Conservation (phyloP, 2,888 invertebrate species). For the Asteroscopus sphinx region DNA sequence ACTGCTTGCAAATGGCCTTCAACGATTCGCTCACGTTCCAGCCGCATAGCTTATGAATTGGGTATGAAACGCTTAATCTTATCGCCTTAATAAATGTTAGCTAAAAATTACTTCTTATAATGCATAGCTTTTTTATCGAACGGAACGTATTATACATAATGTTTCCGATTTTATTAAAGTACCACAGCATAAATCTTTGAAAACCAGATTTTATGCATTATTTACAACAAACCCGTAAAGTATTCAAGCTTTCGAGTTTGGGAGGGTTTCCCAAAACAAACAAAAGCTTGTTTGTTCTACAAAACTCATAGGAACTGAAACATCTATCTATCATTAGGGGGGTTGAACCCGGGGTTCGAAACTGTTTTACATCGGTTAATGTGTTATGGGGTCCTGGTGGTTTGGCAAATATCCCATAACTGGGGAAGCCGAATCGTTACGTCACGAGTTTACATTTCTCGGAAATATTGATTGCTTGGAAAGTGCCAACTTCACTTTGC, state of each 20-base stretch:
- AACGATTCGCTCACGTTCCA: conserved; percentile 36
- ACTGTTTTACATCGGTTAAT: conserved; percentile 47
- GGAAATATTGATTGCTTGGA: neutral
- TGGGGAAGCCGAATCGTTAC: neutral
- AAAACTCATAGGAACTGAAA: conserved; percentile 45
- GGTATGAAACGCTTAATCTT: conserved; percentile 16
- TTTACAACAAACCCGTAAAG: conserved; percentile 32
- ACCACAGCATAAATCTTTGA: conserved; percentile 3
- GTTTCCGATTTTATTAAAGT: neutral
- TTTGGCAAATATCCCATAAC: conserved; percentile 5
- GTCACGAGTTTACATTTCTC: neutral
- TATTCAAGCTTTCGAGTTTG: conserved; percentile 27
- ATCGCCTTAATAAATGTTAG: conserved; percentile 13
- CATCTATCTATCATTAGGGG: conserved; percentile 47
- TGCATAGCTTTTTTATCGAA: no score
- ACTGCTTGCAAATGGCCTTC: conserved; percentile 19
- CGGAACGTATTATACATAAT: no score
- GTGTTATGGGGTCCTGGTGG: conserved; percentile 26
- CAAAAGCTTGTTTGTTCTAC: conserved; percentile 45
- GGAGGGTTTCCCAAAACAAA: conserved; percentile 34
- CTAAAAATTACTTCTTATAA: conserved; percentile 3
- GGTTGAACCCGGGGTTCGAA: conserved; percentile 25
- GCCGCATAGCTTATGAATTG: conserved; percentile 20
- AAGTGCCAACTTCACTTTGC: neutral
- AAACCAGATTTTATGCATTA: conserved; percentile 15